Conservation (phyloP, 2,888 invertebrate species). For the Archips xylosteana region DNA sequence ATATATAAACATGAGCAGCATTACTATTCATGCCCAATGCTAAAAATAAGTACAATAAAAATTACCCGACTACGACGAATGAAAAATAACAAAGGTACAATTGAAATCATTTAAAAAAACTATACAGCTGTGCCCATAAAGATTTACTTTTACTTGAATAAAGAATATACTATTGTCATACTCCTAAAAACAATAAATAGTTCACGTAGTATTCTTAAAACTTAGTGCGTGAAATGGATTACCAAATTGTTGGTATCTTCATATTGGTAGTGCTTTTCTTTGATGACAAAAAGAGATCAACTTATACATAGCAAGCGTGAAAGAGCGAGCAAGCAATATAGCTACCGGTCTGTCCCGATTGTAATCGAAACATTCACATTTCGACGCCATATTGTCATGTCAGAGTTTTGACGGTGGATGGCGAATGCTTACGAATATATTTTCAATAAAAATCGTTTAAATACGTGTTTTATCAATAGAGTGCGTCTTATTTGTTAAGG, state of each 20-base stretch:
- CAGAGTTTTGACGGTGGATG: slow-evolving; percentile 72
- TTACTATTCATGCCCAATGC: too few relatives aligned
- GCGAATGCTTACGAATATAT: slow-evolving; percentile 60
- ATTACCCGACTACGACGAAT: too few relatives aligned
- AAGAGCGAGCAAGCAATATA: slow-evolving; percentile 49
- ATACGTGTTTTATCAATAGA: slow-evolving; percentile 47
- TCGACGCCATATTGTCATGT: slow-evolving; percentile 81
- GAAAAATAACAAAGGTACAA: too few relatives aligned
- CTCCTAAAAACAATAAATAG: too few relatives aligned
- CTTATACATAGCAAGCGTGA: slow-evolving; percentile 20
- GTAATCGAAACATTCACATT: slow-evolving; percentile 57
- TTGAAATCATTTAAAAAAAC: too few relatives aligned
- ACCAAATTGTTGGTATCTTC: slow-evolving; percentile 37
- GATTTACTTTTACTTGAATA: too few relatives aligned
- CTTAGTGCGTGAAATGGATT: slow-evolving; percentile 48
- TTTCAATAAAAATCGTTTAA: slow-evolving; percentile 54
- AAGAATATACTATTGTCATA: too few relatives aligned
- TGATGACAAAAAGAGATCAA: slow-evolving; percentile 49
- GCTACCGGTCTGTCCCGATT: slow-evolving; percentile 53
- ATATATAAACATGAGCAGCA: too few relatives aligned
- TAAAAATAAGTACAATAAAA: too few relatives aligned
- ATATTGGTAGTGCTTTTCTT: slow-evolving; percentile 50
- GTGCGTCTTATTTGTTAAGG: slow-evolving; percentile 64
- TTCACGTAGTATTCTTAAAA: not conserved
- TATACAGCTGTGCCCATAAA: too few relatives aligned